Percentiles rank a stretch among this genome's conserved stretches.
phyloP scores from a whole-genome alignment of 2,888 invertebrate species.

The Eristalis intricaria region DNA sequence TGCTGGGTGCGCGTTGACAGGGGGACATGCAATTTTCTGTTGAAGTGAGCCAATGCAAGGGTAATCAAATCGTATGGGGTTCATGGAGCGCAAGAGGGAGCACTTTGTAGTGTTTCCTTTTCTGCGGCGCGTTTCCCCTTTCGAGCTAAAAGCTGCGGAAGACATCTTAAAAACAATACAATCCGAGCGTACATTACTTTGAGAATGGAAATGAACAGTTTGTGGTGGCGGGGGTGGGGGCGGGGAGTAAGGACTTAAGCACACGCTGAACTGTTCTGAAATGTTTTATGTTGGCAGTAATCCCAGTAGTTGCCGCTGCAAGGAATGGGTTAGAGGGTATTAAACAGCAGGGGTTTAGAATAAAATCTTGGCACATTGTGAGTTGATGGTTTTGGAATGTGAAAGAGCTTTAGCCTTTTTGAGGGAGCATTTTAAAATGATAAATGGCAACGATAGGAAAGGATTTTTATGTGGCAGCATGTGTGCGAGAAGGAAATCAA shows the following conservation, averaged over 20 bases:
- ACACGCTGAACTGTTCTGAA: background rate
- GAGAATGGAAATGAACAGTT: constrained; percentile 25
- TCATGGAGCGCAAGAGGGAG: background rate
- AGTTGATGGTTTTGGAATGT: background rate
- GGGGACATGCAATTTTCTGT: background rate
- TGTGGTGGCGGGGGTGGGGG: constrained; percentile 9
- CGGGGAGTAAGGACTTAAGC: background rate
- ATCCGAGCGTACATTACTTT: background rate
- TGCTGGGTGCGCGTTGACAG: background rate
- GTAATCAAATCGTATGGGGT: background rate
- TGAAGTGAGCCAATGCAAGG: background rate
- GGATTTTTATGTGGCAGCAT: background rate
- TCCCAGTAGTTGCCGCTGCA: background rate
- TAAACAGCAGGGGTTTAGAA: background rate
- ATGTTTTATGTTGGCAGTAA: constrained; percentile 14
- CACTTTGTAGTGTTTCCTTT: background rate
- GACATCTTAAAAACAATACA: background rate
- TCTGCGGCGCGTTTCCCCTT: background rate
- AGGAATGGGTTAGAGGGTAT: background rate
- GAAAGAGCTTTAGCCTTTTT: background rate
- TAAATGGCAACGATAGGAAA: background rate
- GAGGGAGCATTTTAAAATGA: background rate
- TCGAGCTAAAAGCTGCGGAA: constrained; percentile 6
- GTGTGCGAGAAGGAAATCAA: background rate
- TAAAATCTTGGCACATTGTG: background rate